Evolutionary conservation across 2,113 vertebrate genomes (phyloP).

Genomic region (Axis porcinus): DNA sequence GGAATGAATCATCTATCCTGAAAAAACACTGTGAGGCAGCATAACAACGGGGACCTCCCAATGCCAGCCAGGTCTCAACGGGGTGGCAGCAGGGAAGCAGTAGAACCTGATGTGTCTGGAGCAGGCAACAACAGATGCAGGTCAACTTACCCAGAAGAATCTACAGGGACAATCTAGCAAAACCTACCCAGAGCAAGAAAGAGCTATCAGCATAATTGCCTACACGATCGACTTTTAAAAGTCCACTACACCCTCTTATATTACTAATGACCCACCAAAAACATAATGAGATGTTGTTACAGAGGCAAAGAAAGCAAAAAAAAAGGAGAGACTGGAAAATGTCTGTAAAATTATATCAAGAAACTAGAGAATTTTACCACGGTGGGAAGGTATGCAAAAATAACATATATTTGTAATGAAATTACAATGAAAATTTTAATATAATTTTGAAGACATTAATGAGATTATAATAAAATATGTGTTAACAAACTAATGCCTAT

Average conservation of each 20-base stretch:
- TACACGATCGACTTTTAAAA: not conserved
- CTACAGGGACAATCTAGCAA: too few relatives aligned
- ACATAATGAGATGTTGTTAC: not conserved
- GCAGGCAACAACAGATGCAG: not conserved
- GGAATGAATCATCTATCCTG: not conserved
- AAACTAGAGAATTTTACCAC: not conserved
- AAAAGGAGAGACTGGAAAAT: not conserved
- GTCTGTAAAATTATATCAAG: not conserved
- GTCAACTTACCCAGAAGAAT: not conserved
- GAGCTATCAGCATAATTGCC: not conserved
- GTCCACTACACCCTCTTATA: not conserved
- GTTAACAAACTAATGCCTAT: not conserved
- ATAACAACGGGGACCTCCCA: not conserved
- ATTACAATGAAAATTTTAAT: not conserved
- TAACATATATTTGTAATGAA: not conserved
- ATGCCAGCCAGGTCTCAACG: not conserved
- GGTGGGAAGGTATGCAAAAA: not conserved
- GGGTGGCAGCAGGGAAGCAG: not conserved
- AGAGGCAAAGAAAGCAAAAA: not conserved
- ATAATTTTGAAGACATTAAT: not conserved
- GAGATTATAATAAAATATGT: not conserved
- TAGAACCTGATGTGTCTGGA: not conserved
- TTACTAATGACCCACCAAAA: not conserved
- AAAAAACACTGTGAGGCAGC: not conserved
- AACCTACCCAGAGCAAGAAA: not conserved